A percentile compares a stretch with the other conserved stretches of the same genome.
phyloP scores from a whole-genome alignment of 2,797 vertebrate species.

The Salmo trutta region DNA sequence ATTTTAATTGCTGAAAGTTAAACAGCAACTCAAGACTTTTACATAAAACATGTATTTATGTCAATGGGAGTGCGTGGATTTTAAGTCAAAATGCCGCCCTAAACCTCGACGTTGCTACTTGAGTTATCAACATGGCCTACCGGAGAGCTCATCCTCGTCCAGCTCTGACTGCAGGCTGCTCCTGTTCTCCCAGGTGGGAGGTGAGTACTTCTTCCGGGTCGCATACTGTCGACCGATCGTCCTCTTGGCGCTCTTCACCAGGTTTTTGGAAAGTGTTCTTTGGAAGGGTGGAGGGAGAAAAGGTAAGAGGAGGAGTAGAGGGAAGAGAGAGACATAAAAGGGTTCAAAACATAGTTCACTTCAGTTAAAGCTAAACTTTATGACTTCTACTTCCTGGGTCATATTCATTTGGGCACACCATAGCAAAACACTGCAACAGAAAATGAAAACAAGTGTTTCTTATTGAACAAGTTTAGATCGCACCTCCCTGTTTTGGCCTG shows the following conservation, averaged over 20 bases:
- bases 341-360: not conserved
- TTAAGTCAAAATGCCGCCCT: not conserved
- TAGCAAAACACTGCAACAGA: not conserved
- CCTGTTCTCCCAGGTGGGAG: constrained; percentile 86
- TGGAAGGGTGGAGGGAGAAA: not conserved
- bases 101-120: not conserved
- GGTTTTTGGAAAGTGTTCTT: constrained; percentile 92
- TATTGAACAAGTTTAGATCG: not conserved
- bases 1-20: no score
- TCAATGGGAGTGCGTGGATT: not conserved
- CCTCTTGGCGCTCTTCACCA: constrained; percentile 93
- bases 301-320: not conserved
- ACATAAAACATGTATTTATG: no score
- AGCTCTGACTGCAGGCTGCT: constrained; percentile 84
- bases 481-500: not conserved
- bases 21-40: no score
- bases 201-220: constrained; percentile 88
- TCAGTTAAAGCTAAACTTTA: not conserved
- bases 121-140: constrained; percentile 56
- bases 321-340: no score
- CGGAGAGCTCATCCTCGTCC: constrained; percentile 94
- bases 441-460: not conserved
- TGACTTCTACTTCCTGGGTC: not conserved
- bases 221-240: constrained; percentile 91
- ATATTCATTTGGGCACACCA: not conserved